phyloP scores from a whole-genome alignment of 2,797 vertebrate genomes.

The Megaceryle alcyon region DNA sequence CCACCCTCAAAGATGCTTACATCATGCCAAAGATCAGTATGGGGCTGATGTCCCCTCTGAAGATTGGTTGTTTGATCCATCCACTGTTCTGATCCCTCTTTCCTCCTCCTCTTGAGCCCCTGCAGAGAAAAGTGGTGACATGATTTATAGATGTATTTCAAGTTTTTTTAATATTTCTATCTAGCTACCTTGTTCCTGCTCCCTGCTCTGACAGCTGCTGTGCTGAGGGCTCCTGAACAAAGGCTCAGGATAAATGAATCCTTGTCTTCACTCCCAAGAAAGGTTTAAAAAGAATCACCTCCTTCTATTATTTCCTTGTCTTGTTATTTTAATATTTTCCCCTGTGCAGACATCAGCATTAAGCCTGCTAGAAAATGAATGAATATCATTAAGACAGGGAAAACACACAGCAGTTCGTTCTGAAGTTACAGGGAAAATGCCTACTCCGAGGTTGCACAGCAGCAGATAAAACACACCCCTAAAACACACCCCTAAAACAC shows the following conservation, averaged over 20 bases:
- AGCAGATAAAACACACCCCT: not conserved
- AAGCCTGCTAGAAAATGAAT: slow-evolving; percentile 17
- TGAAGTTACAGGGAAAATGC: not conserved
- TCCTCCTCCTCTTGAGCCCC: not conserved
- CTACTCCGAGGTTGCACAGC: not conserved
- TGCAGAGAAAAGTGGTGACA: slow-evolving; percentile 15
- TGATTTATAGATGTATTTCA: slow-evolving; percentile 29
- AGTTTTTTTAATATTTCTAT: slow-evolving; percentile 4
- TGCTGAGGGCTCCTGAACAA: not conserved
- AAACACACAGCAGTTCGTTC: not conserved
- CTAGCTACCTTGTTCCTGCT: not conserved
- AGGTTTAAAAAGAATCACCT: slow-evolving; percentile 26
- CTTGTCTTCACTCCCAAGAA: not conserved
- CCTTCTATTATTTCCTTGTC: slow-evolving; percentile 23
- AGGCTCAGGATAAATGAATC: not conserved
- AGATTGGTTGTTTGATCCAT: not conserved
- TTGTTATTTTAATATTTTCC: slow-evolving; percentile 35
- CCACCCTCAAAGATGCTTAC: not conserved
- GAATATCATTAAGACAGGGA: slow-evolving; percentile 15
- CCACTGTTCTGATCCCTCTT: not conserved
- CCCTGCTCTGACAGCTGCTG: not conserved
- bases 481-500: too few relatives aligned
- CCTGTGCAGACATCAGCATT: slow-evolving; percentile 12
- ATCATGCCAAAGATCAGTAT: not conserved
- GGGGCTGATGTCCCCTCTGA: not conserved